These are phyloP conservation scores for Apostichopus parvimensis DNA, from an alignment of 35 echinoderm and acorn worm genomes.

Conservation along the genomic window DNA sequence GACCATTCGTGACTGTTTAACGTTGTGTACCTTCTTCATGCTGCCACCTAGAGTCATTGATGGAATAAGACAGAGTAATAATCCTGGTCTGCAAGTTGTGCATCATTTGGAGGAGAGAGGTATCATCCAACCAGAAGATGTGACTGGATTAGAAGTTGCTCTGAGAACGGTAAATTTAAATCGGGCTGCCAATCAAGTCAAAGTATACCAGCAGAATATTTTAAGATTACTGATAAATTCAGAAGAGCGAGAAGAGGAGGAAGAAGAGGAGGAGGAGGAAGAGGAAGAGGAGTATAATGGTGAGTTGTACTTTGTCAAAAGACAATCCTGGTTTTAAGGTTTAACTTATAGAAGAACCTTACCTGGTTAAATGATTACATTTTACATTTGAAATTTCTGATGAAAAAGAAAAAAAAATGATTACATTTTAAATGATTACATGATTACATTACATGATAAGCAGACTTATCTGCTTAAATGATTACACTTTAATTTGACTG, in stretches of 20 bases:
- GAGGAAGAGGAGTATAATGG: neutral
- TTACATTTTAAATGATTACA: too few species aligned
- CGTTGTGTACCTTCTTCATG: neutral
- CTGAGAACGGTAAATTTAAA: neutral
- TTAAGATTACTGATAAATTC: neutral
- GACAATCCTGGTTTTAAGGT: too few species aligned
- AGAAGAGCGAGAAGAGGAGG: neutral
- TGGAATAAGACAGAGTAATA: neutral
- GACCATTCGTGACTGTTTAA: neutral
- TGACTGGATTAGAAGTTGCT: neutral
- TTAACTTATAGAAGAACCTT: too few species aligned
- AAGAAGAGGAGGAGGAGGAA: neutral
- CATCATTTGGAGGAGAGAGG: conserved; percentile 2
- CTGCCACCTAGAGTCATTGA: neutral
- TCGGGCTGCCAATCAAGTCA: neutral
- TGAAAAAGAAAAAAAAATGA: too few species aligned
- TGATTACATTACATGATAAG: too few species aligned
- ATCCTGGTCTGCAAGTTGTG: neutral
- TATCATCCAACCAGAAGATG: neutral
- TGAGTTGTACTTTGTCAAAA: neutral
- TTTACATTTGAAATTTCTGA: too few species aligned
- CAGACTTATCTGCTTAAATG: too few species aligned
- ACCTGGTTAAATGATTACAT: too few species aligned
- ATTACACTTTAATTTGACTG: too few species aligned
- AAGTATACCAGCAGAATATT: neutral